Evolutionary conservation across 30 jellyfish, hydroid and myxozoan species (phyloP), one percentile per base, ranked within the genome.

Genomic region (Mastigias papua): DNA sequence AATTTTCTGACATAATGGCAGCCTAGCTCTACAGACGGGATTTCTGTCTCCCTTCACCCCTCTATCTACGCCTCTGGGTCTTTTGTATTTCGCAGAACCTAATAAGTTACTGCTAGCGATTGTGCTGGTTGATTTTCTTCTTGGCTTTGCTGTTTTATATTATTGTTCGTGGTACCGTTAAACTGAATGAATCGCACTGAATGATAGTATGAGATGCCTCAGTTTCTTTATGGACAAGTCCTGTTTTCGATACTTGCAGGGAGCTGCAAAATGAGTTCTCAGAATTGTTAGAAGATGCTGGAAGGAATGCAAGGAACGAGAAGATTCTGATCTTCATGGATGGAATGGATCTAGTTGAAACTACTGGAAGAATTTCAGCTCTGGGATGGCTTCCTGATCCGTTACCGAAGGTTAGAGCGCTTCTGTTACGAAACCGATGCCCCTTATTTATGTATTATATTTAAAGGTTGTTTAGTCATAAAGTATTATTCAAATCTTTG

Each of bases 341-440:
- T 87, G 99, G 98, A 27, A 48, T 95, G 26, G 97, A 95, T 48
- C 82, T 67, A 21, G 68, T 93, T 27, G 89, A 87, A 35, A 58
- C 88, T 1, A 32, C 86, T 25, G 90, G 78, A 16, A 49, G 69
- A 54, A 34, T 82, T 29, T 71, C 92, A 2, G 69, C 60, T 16
- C 78, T 84, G 27, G 98, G 92, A 20, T 90, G 98, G 99, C 61
- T 95, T 16, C 99, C 99, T 7, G 92, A 81, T 50, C 95, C 87
- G 3, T 73, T 95, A 31, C 99, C 99, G 50, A 86, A 95, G 94
- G 99, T 89, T 35, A 48, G n/a, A n/a, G n/a, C n/a, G n/a, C n/a
- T n/a, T n/a, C n/a, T n/a, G n/a, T n/a, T n/a, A n/a, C n/a, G n/a
- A n/a, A n/a, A n/a, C n/a, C n/a, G n/a, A n/a, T n/a, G n/a, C n/a